Evolutionary conservation across 2,113 vertebrate species (phyloP), one percentile per base, ranked within the genome.

Genomic region (Heloderma charlesbogerti): DNA sequence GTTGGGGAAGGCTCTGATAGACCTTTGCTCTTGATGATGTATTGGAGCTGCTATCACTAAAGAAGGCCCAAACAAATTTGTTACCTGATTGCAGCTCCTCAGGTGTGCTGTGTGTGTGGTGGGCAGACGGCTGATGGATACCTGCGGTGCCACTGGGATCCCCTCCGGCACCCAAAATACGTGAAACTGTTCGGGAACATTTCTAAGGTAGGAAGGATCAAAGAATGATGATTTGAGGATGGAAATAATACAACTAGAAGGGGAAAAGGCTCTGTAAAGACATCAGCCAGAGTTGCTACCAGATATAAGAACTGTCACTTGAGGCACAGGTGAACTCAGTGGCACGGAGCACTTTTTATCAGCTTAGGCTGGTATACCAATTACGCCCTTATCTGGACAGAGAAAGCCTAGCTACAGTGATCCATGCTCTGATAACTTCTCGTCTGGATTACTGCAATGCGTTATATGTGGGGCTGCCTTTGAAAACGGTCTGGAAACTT

Each of bases 131-230:
- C 95, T 81, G 89, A 95, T 13, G 97, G 98, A 93, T 98, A 98
- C 90, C 84, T 94, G 29, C 95, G 97, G 83, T 98, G 98, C 96
- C 92, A 98, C 27, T 93, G 93, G 80, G 98, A 98, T 93, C 92
- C 78, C 60, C 97, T 95, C 88, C 95, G 98, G n/a, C 96, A 96
- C 37, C 97, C 97, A 45, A 97, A 97, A 72, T 95, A 91, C 84
- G 96, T 97, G 79, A 98, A 98, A 92, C 97, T 97, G 90, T 98
- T 94, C 90, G 98, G 97, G 86, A 22, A 82, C 3, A 95, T 93
- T 67, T 98, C 98, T 91, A 89, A 95, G 94, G 81, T 98, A 98
- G 97, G 97, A 97, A 94, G 82, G 71, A n/a, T 25, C 37, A 40
- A 9, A 18, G 10, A 25, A 71, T 22, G 5, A 37, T 71, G 57